Conservation (phyloP, 2,113 vertebrate species). For the Glareola pratincola region DNA sequence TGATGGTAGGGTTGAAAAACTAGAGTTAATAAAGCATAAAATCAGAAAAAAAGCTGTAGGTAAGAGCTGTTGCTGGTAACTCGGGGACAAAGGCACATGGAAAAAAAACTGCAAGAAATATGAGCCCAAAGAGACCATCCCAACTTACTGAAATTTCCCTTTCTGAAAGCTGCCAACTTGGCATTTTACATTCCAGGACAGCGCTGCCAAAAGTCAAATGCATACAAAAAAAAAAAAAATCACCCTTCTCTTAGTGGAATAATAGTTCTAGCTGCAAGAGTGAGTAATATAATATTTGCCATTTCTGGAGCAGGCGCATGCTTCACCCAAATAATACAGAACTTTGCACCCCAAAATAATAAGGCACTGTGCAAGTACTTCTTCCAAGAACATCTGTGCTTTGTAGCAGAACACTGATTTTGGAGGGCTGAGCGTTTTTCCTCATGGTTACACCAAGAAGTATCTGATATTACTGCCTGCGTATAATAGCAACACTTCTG, state of each 20-base stretch:
- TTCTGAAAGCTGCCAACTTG: constrained; percentile 42
- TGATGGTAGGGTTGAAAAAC: background rate
- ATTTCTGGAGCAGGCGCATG: background rate
- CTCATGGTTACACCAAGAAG: background rate
- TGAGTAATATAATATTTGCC: background rate
- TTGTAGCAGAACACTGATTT: background rate
- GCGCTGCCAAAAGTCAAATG: background rate
- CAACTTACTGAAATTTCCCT: constrained; percentile 37
- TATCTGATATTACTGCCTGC: background rate
- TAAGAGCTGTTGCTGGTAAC: constrained; percentile 9
- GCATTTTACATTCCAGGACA: constrained; percentile 30
- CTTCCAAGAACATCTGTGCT: background rate
- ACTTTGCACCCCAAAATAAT: background rate
- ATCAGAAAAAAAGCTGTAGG: constrained; percentile 11
- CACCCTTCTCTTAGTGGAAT: background rate
- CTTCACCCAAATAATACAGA: background rate
- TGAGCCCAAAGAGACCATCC: constrained; percentile 25
- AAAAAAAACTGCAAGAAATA: constrained; percentile 53
- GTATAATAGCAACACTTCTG: background rate
- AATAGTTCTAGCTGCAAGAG: background rate
- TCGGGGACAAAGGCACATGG: background rate
- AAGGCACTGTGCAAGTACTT: background rate
- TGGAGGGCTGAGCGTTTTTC: background rate
- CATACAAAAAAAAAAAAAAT: background rate
- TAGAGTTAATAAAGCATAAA: background rate